Percentiles rank a stretch among this genome's conserved stretches.
These are phyloP conservation scores for Cydia fagiglandana DNA, from an alignment of 1,140 invertebrate species.

Conservation along the genomic window DNA sequence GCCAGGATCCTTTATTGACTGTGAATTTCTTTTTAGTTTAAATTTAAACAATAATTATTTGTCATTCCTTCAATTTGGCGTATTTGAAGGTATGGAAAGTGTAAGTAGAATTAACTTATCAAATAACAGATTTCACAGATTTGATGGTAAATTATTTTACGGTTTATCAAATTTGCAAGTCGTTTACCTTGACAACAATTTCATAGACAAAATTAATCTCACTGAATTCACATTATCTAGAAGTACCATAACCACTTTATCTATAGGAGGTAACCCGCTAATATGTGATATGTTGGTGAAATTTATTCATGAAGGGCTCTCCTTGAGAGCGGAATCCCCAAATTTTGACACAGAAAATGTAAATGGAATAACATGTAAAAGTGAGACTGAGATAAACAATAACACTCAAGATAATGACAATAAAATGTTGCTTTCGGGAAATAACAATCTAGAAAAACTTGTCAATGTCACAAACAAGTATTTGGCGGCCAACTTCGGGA, in stretches of 20 bases:
- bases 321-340: background rate
- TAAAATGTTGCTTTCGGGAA: background rate
- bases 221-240: background rate
- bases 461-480: background rate
- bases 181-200: constrained; percentile 7
- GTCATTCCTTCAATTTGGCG: background rate
- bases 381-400: background rate
- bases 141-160: background rate
- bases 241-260: background rate
- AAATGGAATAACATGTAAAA: background rate
- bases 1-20: constrained; percentile 2
- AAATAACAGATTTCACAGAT: background rate
- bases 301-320: background rate
- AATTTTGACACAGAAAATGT: constrained; percentile 8
- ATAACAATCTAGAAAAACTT: background rate
- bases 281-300: background rate
- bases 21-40: background rate
- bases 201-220: background rate
- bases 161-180: background rate
- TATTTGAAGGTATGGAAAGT: background rate
- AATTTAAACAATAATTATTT: constrained; percentile 17
- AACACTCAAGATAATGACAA: too few species aligned
- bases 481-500: background rate
- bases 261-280: constrained; percentile 9
- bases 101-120: background rate